Percentiles rank a stretch among this genome's conserved stretches.
Evolutionary conservation across 2,113 vertebrate species (phyloP).

Genomic region (Capreolus pygargus): DNA sequence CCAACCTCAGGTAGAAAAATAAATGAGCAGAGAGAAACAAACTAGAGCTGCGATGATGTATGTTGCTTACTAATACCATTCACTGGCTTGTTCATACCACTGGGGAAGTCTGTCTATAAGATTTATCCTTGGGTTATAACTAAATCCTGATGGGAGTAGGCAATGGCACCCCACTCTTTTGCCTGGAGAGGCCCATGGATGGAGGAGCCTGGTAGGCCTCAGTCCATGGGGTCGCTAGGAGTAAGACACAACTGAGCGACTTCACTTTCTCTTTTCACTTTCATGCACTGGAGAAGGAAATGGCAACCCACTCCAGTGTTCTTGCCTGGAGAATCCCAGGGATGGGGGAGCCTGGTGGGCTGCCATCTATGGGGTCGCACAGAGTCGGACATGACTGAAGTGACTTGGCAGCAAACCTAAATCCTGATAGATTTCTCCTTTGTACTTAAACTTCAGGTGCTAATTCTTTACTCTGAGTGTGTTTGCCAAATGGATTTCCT

Average conservation of each 20-base stretch:
- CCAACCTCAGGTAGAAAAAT: not conserved
- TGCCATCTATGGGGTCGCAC: rapidly evolving
- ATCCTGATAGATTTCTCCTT: not conserved
- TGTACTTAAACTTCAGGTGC: not conserved
- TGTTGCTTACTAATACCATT: not conserved
- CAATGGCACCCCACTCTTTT: not conserved
- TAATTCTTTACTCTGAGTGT: not conserved
- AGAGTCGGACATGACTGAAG: rapidly evolving
- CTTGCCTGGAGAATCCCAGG: not conserved
- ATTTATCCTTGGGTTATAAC: not conserved
- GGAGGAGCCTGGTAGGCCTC: not conserved
- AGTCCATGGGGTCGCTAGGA: not conserved
- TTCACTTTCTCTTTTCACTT: not conserved
- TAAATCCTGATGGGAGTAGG: not conserved
- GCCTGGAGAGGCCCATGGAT: not conserved
- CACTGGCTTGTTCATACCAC: not conserved
- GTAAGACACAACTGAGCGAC: not conserved
- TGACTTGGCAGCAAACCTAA: not conserved
- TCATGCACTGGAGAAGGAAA: not conserved
- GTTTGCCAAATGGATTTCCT: not conserved
- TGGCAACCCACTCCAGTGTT: not conserved
- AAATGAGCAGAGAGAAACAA: not conserved
- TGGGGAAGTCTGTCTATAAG: not conserved
- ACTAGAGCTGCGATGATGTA: not conserved
- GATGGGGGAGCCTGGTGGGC: not conserved